Percentiles rank a stretch among this genome's conserved stretches.
Conservation (phyloP, 2,797 vertebrate species). For the Smutsia temminckii region DNA sequence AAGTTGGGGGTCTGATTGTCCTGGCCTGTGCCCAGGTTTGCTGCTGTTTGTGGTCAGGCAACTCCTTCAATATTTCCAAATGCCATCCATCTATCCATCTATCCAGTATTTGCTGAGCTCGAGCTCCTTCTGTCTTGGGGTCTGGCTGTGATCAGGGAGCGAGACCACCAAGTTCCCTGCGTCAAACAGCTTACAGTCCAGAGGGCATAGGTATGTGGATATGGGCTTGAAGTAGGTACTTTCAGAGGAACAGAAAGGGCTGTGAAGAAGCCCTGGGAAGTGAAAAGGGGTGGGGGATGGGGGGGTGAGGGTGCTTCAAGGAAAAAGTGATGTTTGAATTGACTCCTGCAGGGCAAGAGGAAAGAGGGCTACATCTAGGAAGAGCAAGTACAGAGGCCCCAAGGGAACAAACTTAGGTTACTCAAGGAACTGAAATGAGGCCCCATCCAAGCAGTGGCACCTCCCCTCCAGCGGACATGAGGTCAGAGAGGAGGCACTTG, state of each 20-base stretch:
- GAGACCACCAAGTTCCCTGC: neutral
- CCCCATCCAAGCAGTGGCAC: neutral
- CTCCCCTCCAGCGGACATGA: neutral
- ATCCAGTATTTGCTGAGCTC: neutral
- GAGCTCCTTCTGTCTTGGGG: neutral
- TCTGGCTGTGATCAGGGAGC: neutral
- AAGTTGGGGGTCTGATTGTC: neutral
- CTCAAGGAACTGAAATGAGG: neutral
- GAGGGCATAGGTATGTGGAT: neutral
- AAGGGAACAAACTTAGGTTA: neutral
- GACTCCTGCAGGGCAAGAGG: neutral
- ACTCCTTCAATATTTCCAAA: neutral
- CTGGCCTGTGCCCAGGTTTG: neutral
- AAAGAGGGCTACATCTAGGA: neutral
- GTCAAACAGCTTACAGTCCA: neutral
- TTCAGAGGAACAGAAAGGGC: neutral
- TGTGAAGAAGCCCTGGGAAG: neutral
- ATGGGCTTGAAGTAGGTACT: neutral
- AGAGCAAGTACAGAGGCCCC: neutral
- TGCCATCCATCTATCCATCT: too few relatives aligned
- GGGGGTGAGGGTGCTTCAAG: neutral
- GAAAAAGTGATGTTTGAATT: neutral
- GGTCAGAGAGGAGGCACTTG: rapidly evolving
- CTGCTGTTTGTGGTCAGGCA: neutral
- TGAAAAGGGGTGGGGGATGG: neutral